A percentile compares a stretch with the other conserved stretches of the same genome.
Conservation (phyloP, 2,113 vertebrate genomes). For the Mormoops blainvillei region DNA sequence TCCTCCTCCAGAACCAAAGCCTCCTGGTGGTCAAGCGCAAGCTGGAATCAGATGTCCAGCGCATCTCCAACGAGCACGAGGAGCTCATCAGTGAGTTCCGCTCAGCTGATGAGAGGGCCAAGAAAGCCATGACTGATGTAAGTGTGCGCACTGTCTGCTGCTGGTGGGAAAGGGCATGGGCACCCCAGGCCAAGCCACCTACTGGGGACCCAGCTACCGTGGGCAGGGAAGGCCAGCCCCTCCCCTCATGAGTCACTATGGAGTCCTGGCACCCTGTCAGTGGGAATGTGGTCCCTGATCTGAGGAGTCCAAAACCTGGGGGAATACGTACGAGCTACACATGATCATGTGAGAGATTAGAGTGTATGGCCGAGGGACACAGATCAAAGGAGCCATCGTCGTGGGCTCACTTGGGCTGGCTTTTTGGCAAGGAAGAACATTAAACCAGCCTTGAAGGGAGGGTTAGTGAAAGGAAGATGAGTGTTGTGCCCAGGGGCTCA, state of each 20-base stretch:
- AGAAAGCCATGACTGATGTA: constrained; percentile 79
- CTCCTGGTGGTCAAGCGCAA: constrained; percentile 79
- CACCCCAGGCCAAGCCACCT: not conserved
- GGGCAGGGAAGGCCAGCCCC: not conserved
- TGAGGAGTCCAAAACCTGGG: not conserved
- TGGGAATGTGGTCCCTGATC: not conserved
- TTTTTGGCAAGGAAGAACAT: not conserved
- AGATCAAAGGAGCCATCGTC: not conserved
- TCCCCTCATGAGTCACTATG: not conserved
- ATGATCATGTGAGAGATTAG: not conserved
- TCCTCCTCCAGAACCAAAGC: constrained; percentile 77
- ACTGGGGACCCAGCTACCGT: not conserved
- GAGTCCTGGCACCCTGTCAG: not conserved
- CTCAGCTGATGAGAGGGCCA: constrained; percentile 78
- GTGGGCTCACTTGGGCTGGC: not conserved
- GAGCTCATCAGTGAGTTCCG: constrained; percentile 81
- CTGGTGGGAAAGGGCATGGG: not conserved
- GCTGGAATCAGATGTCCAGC: constrained; percentile 78
- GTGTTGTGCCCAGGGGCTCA: not conserved
- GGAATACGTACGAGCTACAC: not conserved
- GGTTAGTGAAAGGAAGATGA: not conserved
- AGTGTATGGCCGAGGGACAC: not conserved
- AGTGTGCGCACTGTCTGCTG: constrained; percentile 13
- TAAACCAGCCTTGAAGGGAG: not conserved
- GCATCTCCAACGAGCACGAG: constrained; percentile 77